phyloP scores from a whole-genome alignment of 2,888 invertebrate species.

The Andrena dorsata region DNA sequence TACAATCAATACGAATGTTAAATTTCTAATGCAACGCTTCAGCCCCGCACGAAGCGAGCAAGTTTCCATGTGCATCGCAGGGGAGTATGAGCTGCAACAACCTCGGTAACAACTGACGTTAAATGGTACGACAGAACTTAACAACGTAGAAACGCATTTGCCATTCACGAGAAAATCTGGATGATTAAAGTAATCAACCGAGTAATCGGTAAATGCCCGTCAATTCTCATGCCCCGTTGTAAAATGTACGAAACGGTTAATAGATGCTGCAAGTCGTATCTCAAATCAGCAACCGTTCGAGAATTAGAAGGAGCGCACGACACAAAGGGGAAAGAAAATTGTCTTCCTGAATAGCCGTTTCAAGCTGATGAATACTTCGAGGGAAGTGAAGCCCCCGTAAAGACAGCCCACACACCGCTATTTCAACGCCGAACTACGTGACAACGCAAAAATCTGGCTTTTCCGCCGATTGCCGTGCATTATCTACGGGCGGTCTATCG shows the following conservation, averaged over 20 bases:
- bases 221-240: not conserved
- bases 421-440: not conserved
- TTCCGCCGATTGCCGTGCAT: not conserved
- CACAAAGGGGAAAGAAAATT: not conserved
- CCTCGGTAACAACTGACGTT: not conserved
- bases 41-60: not conserved
- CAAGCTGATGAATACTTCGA: not conserved
- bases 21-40: conserved; percentile 23
- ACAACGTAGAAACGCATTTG: not conserved
- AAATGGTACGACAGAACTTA: not conserved
- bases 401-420: not conserved
- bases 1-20: conserved; percentile 18
- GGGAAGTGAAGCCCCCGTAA: not conserved
- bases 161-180: too few species aligned
- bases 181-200: too few species aligned
- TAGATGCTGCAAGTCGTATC: not conserved
- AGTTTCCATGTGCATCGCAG: not conserved
- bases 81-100: not conserved
- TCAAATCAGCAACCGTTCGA: not conserved
- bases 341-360: not conserved
- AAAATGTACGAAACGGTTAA: not conserved
- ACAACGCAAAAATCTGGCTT: not conserved
- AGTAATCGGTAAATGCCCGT: too few species aligned
- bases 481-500: not conserved
- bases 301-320: not conserved